Conservation (phyloP, 2,113 vertebrate species). For the Varanus komodoensis region DNA sequence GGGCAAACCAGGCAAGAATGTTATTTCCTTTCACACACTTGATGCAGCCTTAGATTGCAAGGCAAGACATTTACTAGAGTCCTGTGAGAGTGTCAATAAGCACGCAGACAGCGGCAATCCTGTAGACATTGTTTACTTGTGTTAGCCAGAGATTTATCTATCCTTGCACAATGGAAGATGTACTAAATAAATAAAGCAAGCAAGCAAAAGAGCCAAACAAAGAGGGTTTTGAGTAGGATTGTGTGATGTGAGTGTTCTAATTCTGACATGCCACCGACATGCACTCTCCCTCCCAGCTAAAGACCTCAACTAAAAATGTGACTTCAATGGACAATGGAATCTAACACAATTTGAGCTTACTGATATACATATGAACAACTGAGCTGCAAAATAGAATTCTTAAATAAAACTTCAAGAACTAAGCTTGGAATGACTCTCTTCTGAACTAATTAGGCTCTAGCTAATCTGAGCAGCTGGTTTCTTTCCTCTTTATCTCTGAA, state of each 20-base stretch:
- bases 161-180: neutral
- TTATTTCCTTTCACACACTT: neutral
- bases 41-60: neutral
- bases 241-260: neutral
- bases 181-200: too few species aligned
- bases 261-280: neutral
- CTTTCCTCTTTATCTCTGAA: neutral
- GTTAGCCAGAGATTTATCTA: neutral
- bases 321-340: neutral
- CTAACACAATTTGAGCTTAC: neutral
- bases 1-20: too few species aligned
- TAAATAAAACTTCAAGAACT: neutral
- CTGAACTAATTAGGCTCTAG: neutral
- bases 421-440: neutral
- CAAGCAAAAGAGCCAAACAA: neutral
- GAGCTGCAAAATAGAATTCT: neutral
- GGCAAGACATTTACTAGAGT: neutral
- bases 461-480: neutral
- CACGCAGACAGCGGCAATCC: too few species aligned
- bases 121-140: too few species aligned
- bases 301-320: neutral
- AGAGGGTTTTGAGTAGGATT: neutral
- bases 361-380: neutral
- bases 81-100: too few species aligned
- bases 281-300: neutral